Base-by-base conservation (phyloP, 2,797 vertebrate species). In the Poeciliopsis paucimaculata region DNA sequence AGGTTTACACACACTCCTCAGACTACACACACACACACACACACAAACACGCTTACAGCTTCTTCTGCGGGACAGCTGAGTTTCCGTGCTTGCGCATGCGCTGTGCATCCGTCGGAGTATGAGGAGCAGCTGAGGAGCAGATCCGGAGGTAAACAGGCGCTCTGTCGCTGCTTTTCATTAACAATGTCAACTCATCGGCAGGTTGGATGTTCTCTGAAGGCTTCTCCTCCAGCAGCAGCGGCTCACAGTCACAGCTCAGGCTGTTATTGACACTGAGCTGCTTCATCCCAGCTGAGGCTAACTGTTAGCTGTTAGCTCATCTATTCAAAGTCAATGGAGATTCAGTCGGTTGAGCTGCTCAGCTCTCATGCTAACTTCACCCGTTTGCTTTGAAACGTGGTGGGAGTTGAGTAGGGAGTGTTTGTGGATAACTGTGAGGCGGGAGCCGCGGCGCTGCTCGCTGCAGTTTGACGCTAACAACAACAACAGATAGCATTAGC, bases 261-360 rank as follows among this genome's bases (percentile, higher is more conserved):
- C 55, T 16, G 85, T 79, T 80, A 78, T 57, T 86, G 57, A 70
- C 31, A n/a, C 80, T 70, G 51, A 55, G 81, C 86, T 51, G 18
- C 68, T 64, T 84, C 51, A 72, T 77, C 78, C 77, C 71, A 81
- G 72, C 55, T 5, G 53, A 36, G 72, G 85, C 88, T 89, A 88
- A 43, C 46, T 1, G 82, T 80, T 92, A 90, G 91, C 92, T 89
- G 82, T 79, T 92, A 90, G 91, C 92, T 89, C 5, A 5, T 82
- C 51, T 75, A 39, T 60, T 85, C 49, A 78, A 76, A 80, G 82
- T 86, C 86, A 88, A 79, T 89, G 87, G 82, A 80, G 55, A 31
- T n/a, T 51, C 46, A 79, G 73, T 80, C 41, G 12, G 72, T 71
- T 79, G 64, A 76, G 72, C 84, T n/a, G 75, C 10, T 15, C 20